Percentiles rank a stretch among this genome's conserved stretches.
Evolutionary conservation across 1,140 invertebrate genomes (phyloP).

Genomic region (Drosophila sp.): DNA sequence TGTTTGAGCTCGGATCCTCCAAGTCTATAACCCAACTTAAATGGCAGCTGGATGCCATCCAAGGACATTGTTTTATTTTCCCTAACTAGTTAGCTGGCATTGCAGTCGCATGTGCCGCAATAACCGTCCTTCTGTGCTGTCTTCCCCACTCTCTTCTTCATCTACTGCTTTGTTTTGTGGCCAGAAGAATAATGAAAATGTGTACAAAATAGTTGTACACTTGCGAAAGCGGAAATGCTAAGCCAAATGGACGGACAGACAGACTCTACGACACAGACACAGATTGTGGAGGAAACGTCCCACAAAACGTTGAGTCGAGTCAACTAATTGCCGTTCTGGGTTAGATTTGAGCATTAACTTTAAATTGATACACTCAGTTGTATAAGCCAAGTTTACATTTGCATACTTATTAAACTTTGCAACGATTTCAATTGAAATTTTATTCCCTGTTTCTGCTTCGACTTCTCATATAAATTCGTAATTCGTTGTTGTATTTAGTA

Average conservation of each 20-base stretch:
- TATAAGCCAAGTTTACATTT: slow-evolving; percentile 34
- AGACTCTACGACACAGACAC: neutral
- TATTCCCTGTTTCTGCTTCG: neutral
- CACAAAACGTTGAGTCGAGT: neutral
- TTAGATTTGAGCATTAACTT: slow-evolving; percentile 27
- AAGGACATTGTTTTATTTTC: slow-evolving; percentile 66
- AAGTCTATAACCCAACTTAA: slow-evolving; percentile 45
- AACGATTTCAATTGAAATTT: slow-evolving; percentile 26
- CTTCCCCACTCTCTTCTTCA: neutral
- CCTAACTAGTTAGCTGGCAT: slow-evolving; percentile 60
- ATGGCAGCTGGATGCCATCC: slow-evolving; percentile 76
- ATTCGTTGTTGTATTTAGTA: neutral
- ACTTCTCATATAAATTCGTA: neutral
- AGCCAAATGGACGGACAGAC: slow-evolving; percentile 29
- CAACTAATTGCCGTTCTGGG: slow-evolving; percentile 43
- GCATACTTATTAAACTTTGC: slow-evolving; percentile 37
- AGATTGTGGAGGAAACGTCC: neutral
- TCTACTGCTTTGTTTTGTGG: slow-evolving; percentile 25
- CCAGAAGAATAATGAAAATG: slow-evolving; percentile 61
- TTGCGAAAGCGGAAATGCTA: slow-evolving; percentile 26
- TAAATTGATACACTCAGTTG: slow-evolving; percentile 42
- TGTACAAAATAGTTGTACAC: slow-evolving; percentile 30
- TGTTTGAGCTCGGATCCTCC: slow-evolving; percentile 9
- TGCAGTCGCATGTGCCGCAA: slow-evolving; percentile 42
- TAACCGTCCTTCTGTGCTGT: slow-evolving; percentile 10